Base-by-base conservation (phyloP, 2,888 invertebrate species). In the Boloria selene region DNA sequence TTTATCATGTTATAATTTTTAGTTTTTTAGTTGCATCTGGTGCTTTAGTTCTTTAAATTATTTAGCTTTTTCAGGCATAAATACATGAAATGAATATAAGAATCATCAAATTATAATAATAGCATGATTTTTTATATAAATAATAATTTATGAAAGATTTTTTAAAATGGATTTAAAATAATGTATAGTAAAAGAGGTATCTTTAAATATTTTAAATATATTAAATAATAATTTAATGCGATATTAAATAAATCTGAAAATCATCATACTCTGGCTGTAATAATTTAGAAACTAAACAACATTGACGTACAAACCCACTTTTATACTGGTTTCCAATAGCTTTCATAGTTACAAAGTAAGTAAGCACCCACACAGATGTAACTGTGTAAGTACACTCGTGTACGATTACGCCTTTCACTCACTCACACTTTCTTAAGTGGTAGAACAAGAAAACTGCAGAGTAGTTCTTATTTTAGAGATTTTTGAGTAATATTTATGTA, bases 331-430 rank as follows among this genome's bases (percentile, higher is more conserved):
- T 82, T 83, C 83, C 82, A 84, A 85, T 85, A 80, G 77, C 77
- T 79, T 79, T 78, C 79, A 76, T 79, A 75, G 79, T 82, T 87
- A 85, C 81, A 87, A 84, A 86, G 78, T 75, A 70, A 80, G 81
- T 84, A 82, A 79, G 79, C 82, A 86, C 88, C n/a, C 82, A 82
- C 76, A 87, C 89, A 70, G 31, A 3, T 13, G 17, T 70, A 2
- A 60, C 14, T 18, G 74, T 74, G 80, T 86, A 70, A 58, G 58
- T 81, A 90, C 81, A 73, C 62, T 53, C 68, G 68, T 82, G 79
- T 91, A 75, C 65, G 79, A 82, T 90, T 65, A 87, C 75, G 82
- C 84, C 90, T 90, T 90, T 91, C 90, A 85, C 88, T 86, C 74
- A 82, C 88, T 47, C 82, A 83, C 77, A 87, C 82, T 67, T 51